Base-by-base conservation (phyloP, 2,797 vertebrate genomes). In the Odontamblyopus rebecca region DNA sequence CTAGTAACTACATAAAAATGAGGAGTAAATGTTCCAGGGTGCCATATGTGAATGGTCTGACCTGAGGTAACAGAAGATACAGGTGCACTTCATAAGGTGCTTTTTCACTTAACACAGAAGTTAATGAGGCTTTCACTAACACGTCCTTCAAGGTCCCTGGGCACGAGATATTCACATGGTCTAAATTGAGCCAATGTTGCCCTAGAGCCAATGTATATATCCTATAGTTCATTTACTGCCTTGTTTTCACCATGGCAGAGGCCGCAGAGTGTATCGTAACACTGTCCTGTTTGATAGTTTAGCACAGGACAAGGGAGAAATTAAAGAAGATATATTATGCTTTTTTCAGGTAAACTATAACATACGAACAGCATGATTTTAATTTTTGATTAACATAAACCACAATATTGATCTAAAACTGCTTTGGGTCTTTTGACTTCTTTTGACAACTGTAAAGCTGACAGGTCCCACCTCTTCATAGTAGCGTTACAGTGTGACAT, bases 71-170 rank as follows among this genome's bases (percentile, higher is more conserved):
- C 15, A 68, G 57, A 73, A 29, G 38, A 75, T 44, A 50, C 70
- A 72, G 71, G 62, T 72, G 41, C 32, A 81, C 56, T 75, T 71
- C 76, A 71, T 27, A 12, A 70, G 54, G 64, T 63, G 67, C 48
- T 51, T 38, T 54, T 72, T 57, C 35, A 7, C 56, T n/a, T 60
- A 19, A 71, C 59, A 38, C 61, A 30, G 51, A 53, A 69, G 30
- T 67, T 73, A 74, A 79, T 26, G 73, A 56, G 60, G 64, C 2
- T 18, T 4, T 60, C 64, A 77, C 56, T 68, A 77, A 75, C 70
- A 60, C 23, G 44, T 67, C 27, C n/a, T 53, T 62, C 64, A 66
- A 70, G 35, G 12, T 71, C 61, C 73, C 77, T 65, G 51, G 30
- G 48, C 67, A 68, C 65, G 67, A 73, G 70, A 61, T 70, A 59